Evolutionary conservation across 2,888 invertebrate genomes (phyloP), one percentile per base, ranked within the genome.

Genomic region (Ennomos quercinarius): DNA sequence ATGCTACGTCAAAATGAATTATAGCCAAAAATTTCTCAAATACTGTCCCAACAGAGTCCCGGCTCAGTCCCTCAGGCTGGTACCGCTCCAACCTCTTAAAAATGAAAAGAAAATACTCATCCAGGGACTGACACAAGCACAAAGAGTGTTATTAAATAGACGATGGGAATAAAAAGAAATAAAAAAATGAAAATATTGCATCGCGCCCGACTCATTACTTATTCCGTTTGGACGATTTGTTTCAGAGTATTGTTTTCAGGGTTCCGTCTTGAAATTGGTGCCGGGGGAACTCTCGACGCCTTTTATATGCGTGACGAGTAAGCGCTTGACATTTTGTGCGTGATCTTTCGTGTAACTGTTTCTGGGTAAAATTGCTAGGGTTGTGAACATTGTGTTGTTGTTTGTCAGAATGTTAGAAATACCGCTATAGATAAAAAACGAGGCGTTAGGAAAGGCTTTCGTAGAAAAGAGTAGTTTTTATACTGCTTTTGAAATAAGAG

Each of bases 151-250:
- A 84, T 84, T 78, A 84, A 81, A 83, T 83, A 78, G 74, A 71
- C 72, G 73, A 78, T 80, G 78, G 68, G 76, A 80, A 57, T 57
- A 81, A 57, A 57, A 44, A 27, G 45, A 39, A 52, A 53, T 43
- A 49, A 59, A 59, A 59, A 38, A 54, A 82, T 78, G 77, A 84
- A 86, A 84, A 84, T 82, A 83, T 84, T 73, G 80, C 78, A 73
- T 66, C 71, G 74, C 72, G 67, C 60, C 57, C 68, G 64, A 61
- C 81, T 82, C 86, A 84, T 87, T 86, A 80, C 80, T 85, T 86
- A 87, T 89, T 89, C 87, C 80, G 79, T 87, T 85, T 87, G 82
- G 80, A 72, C 77, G 81, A 83, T 86, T 84, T 81, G 81, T 79
- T 68, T 64, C 51, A 58, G 62, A 68, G 66, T 71, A 67, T 67